Percentiles rank a stretch among this genome's conserved stretches.
These are phyloP conservation scores for Eubasilissa splendida DNA, from an alignment of 2,888 invertebrate genomes.

Conservation along the genomic window DNA sequence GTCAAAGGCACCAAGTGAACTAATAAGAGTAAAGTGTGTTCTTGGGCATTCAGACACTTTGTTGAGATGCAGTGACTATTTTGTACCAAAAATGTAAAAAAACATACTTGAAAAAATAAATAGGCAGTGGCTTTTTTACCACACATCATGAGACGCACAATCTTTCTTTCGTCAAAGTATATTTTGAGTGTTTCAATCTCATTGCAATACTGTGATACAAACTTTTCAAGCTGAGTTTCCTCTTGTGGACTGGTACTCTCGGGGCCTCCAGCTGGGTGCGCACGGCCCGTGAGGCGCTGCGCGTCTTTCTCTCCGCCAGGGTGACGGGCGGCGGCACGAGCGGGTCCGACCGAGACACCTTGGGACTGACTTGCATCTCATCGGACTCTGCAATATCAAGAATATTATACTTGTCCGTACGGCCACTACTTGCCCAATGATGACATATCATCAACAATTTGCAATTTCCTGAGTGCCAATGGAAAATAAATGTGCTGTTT, in stretches of 20 bases:
- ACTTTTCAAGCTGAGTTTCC: slow-evolving; percentile 67
- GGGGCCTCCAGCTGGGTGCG: slow-evolving; percentile 65
- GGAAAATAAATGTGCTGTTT: no score
- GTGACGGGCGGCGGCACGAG: not conserved
- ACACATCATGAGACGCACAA: not conserved
- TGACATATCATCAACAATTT: no score
- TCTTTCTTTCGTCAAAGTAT: no score
- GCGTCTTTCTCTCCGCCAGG: slow-evolving; percentile 61
- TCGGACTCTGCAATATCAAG: slow-evolving; percentile 2
- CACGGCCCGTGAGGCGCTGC: slow-evolving; percentile 67
- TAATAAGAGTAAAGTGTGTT: no score
- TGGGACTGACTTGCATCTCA: not conserved
- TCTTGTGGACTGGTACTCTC: slow-evolving; percentile 62
- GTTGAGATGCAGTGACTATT: no score
- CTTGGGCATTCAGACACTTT: no score
- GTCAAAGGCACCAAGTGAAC: no score
- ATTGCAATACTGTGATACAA: slow-evolving; percentile 45
- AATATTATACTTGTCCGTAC: no score
- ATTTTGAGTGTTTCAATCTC: not conserved
- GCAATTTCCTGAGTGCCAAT: no score
- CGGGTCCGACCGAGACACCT: slow-evolving; percentile 6
- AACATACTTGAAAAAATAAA: not conserved
- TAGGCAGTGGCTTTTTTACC: not conserved
- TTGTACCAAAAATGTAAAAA: not conserved
- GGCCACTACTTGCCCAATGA: no score